Evolutionary conservation across 2,797 vertebrate genomes (phyloP).

Genomic region (Arctocebus calabarensis): DNA sequence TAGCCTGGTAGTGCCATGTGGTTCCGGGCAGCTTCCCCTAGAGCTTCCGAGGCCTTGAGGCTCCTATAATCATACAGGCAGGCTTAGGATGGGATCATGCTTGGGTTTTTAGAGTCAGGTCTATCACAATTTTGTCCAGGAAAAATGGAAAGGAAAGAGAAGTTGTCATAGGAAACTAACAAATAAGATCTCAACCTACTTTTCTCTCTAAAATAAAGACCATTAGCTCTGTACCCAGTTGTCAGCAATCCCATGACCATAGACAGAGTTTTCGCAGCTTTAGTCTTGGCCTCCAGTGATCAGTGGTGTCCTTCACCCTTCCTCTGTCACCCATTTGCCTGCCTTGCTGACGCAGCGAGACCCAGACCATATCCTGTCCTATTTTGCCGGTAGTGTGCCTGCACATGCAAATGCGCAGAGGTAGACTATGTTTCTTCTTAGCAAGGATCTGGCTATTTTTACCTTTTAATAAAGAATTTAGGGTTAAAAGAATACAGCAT

Average conservation of each 20-base stretch:
- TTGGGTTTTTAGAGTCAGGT: neutral
- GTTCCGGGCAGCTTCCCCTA: neutral
- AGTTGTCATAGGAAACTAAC: neutral
- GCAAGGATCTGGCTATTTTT: neutral
- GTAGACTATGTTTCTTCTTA: neutral
- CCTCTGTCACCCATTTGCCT: neutral
- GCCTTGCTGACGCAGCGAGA: neutral
- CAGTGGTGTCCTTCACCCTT: neutral
- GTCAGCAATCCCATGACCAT: neutral
- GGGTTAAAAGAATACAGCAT: neutral
- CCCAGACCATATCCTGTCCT: neutral
- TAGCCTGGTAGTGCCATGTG: neutral
- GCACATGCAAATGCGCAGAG: neutral
- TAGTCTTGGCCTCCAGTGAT: too few relatives aligned
- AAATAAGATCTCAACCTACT: neutral
- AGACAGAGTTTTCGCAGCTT: neutral
- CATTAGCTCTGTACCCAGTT: neutral
- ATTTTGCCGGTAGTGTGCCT: neutral
- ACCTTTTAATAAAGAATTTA: neutral
- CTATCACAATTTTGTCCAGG: neutral
- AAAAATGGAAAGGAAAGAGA: neutral
- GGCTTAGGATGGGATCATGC: neutral
- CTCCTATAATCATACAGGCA: neutral
- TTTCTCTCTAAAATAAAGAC: neutral
- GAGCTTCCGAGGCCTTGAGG: neutral